phyloP scores from a whole-genome alignment of 2,113 vertebrate species.

The Lophotis ruficrista region DNA sequence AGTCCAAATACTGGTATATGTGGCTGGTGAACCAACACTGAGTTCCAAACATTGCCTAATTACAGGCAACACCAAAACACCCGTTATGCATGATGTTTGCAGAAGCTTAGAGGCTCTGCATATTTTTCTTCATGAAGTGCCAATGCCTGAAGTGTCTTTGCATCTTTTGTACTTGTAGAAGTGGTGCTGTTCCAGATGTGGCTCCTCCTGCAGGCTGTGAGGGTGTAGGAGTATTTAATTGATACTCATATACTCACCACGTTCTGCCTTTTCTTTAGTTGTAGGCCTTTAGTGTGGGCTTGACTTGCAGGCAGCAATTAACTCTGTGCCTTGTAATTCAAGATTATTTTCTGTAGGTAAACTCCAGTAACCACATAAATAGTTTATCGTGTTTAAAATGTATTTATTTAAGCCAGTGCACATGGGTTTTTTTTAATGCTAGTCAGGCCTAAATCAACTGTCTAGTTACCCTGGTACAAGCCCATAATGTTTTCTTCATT shows the following conservation, averaged over 20 bases:
- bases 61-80: background rate
- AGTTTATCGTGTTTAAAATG: conserved; percentile 44
- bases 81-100: background rate
- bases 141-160: background rate
- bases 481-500: conserved; percentile 35
- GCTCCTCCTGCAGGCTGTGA: background rate
- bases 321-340: conserved; percentile 59
- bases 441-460: background rate
- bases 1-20: background rate
- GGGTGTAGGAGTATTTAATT: background rate
- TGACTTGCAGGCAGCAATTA: conserved; percentile 23
- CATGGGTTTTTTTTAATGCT: background rate
- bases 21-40: background rate
- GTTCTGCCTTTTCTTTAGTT: background rate
- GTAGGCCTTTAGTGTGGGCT: background rate
- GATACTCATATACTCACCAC: background rate
- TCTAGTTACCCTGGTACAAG: background rate
- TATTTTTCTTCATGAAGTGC: conserved; percentile 45
- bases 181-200: background rate
- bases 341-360: conserved; percentile 42
- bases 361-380: conserved; percentile 39
- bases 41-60: background rate
- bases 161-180: background rate
- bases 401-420: conserved; percentile 63
- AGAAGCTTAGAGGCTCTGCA: background rate